phyloP scores from a whole-genome alignment of 2,113 vertebrate genomes.

The Clarias gariepinus region DNA sequence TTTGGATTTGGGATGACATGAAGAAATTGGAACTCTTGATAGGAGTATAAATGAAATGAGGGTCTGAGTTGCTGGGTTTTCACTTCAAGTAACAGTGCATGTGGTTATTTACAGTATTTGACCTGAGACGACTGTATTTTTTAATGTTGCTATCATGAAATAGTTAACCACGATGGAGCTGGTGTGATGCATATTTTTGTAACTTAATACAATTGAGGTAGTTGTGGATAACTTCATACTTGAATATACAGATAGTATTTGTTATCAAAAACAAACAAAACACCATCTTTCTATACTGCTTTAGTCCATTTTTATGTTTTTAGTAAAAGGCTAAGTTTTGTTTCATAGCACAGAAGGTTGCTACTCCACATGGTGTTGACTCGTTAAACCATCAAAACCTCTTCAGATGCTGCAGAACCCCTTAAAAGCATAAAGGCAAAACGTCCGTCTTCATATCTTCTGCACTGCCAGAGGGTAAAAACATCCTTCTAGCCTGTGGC shows the following conservation, averaged over 20 bases:
- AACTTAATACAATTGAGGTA: constrained; percentile 58
- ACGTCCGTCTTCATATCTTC: neutral
- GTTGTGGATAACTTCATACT: constrained; percentile 46
- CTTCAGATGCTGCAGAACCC: neutral
- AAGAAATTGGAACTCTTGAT: constrained; percentile 13
- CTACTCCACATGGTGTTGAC: neutral
- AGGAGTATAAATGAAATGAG: constrained; percentile 19
- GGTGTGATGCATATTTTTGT: constrained; percentile 38
- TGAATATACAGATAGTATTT: constrained; percentile 44
- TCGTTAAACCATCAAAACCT: neutral
- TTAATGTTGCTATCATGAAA: constrained; percentile 26
- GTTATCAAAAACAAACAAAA: constrained; percentile 18
- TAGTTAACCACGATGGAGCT: constrained; percentile 25
- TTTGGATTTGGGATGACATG: neutral
- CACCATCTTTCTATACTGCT: neutral
- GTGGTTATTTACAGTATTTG: constrained; percentile 28
- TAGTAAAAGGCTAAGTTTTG: constrained; percentile 32
- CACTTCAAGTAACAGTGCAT: constrained; percentile 28
- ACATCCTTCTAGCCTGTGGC: neutral
- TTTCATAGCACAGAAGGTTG: constrained; percentile 17
- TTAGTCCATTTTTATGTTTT: constrained; percentile 22
- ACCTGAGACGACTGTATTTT: constrained; percentile 32
- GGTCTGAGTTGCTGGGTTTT: constrained; percentile 3
- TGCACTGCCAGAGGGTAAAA: neutral
- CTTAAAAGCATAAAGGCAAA: constrained; percentile 2